phyloP scores from a whole-genome alignment of 30 jellyfish, hydroid and myxozoan species.

The Chrysaora quinquecirrha region DNA sequence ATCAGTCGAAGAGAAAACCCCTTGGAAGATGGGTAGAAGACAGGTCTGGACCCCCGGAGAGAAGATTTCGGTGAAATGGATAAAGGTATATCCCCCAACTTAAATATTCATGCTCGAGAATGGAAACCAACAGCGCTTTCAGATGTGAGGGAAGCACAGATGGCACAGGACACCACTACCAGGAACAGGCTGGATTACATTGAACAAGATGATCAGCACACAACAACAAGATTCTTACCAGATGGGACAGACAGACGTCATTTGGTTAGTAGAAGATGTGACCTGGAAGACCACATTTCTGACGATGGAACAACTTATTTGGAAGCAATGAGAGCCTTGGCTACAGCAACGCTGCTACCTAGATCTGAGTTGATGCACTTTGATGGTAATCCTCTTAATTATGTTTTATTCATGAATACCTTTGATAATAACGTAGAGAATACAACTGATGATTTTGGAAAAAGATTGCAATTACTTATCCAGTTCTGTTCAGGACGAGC shows the following conservation, averaged over 20 bases:
- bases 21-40: no score
- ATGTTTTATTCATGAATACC: conserved; percentile 16
- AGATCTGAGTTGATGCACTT: conserved; percentile 23
- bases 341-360: conserved; percentile 50
- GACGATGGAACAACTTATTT: conserved; percentile 31
- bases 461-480: conserved; percentile 30
- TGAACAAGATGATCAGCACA: no score
- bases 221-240: neutral
- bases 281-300: conserved; percentile 7
- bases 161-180: no score
- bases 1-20: neutral
- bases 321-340: conserved; percentile 31
- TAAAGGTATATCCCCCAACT: neutral
- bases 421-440: conserved; percentile 34
- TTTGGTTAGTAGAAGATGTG: no score
- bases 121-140: neutral
- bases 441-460: conserved; percentile 32
- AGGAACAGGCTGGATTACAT: no score
- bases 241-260: no score
- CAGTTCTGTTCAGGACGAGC: conserved; percentile 46
- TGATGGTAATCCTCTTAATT: conserved; percentile 49
- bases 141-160: neutral
- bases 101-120: no score
- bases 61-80: neutral
- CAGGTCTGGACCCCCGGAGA: no score